Percentiles rank a stretch among this genome's conserved stretches.
Conservation (phyloP, 2,113 vertebrate genomes). For the Cisticola juncidis region DNA sequence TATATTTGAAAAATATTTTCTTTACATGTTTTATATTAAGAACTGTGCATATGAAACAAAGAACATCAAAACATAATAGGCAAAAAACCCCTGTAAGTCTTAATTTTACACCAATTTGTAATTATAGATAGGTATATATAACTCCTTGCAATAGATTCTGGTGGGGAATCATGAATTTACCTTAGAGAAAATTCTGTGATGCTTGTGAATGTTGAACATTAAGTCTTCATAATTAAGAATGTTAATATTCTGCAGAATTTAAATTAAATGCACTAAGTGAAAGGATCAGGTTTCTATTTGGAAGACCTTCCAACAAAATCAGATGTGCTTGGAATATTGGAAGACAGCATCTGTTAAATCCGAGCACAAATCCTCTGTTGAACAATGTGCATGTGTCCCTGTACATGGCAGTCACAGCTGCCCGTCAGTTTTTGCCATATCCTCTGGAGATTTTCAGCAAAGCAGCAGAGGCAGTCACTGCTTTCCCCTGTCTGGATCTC, state of each 20-base stretch:
- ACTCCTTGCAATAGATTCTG: neutral
- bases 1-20: neutral
- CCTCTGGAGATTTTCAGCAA: neutral
- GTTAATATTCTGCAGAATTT: neutral
- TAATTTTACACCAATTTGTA: neutral
- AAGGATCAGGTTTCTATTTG: neutral
- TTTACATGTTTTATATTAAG: neutral
- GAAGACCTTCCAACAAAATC: slow-evolving; percentile 1
- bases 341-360: neutral
- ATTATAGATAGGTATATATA: neutral
- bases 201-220: neutral
- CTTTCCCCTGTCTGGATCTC: neutral
- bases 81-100: neutral
- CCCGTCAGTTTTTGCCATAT: neutral
- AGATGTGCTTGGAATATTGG: neutral
- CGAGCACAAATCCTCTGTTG: neutral
- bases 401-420: neutral
- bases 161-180: neutral
- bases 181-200: neutral
- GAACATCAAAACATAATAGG: neutral
- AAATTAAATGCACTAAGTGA: neutral
- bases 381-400: neutral
- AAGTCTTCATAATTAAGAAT: neutral
- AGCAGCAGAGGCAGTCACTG: neutral
- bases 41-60: neutral